Percentiles rank a stretch among this genome's conserved stretches.
Evolutionary conservation across 2,888 invertebrate species (phyloP).

Genomic region (Acleris literana): DNA sequence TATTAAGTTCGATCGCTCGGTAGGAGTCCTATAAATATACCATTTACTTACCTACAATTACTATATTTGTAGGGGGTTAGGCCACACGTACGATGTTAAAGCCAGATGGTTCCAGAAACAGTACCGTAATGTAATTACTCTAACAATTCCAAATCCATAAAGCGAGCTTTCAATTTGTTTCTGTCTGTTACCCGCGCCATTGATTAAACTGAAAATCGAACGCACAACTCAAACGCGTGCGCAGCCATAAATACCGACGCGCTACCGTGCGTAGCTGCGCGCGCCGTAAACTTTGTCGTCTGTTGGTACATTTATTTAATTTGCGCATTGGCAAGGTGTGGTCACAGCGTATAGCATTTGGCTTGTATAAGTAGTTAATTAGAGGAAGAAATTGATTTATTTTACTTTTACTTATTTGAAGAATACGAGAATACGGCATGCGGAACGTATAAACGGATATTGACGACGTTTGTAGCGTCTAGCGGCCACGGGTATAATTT

Average conservation of each 20-base stretch:
- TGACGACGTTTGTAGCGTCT: too few species aligned
- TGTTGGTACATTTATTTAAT: slow-evolving; percentile 68
- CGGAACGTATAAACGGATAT: too few species aligned
- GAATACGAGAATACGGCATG: too few species aligned
- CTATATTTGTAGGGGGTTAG: too few species aligned
- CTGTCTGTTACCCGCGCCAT: slow-evolving; percentile 1
- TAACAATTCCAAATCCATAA: not conserved
- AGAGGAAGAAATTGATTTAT: too few species aligned
- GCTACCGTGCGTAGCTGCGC: not conserved
- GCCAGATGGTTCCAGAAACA: too few species aligned
- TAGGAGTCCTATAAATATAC: too few species aligned
- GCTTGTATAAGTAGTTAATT: not conserved
- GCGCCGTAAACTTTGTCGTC: slow-evolving; percentile 54
- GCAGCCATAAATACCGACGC: slow-evolving; percentile 23
- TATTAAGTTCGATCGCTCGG: too few species aligned
- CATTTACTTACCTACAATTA: too few species aligned
- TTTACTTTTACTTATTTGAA: too few species aligned
- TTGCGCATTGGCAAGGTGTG: slow-evolving; percentile 45
- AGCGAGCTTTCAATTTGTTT: not conserved
- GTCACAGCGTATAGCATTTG: slow-evolving; percentile 17
- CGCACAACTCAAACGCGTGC: slow-evolving; percentile 19
- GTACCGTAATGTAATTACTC: not conserved
- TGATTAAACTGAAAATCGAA: slow-evolving; percentile 25
- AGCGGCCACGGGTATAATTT: too few species aligned
- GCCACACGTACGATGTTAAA: too few species aligned